These are phyloP conservation scores for Petrocephalus schoutedeni DNA, from an alignment of 2,797 vertebrate species.

Conservation along the genomic window DNA sequence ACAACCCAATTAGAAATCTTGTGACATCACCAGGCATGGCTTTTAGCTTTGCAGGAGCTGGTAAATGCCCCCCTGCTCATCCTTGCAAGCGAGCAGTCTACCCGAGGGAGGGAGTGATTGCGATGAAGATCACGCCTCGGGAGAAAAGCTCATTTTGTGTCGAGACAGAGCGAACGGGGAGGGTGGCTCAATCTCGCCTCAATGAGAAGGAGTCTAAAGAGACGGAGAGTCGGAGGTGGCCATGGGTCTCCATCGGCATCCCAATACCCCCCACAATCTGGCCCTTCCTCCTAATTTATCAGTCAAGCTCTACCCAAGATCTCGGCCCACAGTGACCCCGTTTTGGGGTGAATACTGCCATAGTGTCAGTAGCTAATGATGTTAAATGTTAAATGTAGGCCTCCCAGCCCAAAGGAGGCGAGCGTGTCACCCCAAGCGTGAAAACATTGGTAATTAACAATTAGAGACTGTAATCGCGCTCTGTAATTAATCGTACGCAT, in stretches of 20 bases:
- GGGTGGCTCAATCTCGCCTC: too few species aligned
- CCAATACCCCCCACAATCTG: neutral
- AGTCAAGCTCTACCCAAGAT: neutral
- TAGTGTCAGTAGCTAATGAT: neutral
- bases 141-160: neutral
- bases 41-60: neutral
- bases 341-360: neutral
- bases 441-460: constrained; percentile 16
- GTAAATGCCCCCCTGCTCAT: neutral
- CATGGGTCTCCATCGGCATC: neutral
- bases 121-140: neutral
- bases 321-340: neutral
- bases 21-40: neutral
- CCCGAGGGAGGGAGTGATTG: neutral
- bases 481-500: constrained; percentile 12
- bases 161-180: neutral
- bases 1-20: neutral
- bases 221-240: neutral
- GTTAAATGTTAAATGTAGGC: neutral
- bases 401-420: neutral
- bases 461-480: neutral
- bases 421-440: neutral
- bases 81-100: neutral
- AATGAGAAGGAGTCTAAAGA: neutral
- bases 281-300: neutral